These are phyloP conservation scores for Magallana gigas DNA, from an alignment of 1,140 invertebrate genomes.

Conservation along the genomic window DNA sequence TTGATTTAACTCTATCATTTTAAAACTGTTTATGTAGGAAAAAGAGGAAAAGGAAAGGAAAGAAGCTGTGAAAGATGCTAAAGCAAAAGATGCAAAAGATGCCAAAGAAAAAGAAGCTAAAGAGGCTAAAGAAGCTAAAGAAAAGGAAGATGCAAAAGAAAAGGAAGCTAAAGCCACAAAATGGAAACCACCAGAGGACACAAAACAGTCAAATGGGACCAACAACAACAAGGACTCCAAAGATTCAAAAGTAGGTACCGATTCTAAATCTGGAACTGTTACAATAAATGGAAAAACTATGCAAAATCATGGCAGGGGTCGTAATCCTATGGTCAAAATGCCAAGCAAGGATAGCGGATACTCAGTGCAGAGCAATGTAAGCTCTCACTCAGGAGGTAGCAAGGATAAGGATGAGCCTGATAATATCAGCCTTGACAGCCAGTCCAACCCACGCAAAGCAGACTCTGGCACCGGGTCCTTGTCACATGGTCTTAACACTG, in stretches of 20 bases:
- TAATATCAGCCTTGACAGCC: conserved; percentile 58
- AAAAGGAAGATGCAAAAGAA: conserved; percentile 59
- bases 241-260: conserved; percentile 44
- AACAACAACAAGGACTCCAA: conserved; percentile 47
- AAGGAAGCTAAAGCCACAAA: conserved; percentile 39
- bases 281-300: conserved; percentile 48
- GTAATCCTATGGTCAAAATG: conserved; percentile 69
- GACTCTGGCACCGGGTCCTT: conserved; percentile 57
- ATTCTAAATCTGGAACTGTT: conserved; percentile 48
- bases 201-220: conserved; percentile 38
- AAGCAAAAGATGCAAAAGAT: conserved; percentile 53
- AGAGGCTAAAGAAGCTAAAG: conserved; percentile 61
- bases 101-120: conserved; percentile 53
- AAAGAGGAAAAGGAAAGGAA: conserved; percentile 64
- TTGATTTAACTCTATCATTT: background rate
- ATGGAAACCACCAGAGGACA: conserved; percentile 48
- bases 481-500: conserved; percentile 48
- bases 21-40: conserved; percentile 57
- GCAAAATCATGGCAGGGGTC: conserved; percentile 57
- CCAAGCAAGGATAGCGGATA: conserved; percentile 71
- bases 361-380: conserved; percentile 64
- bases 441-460: conserved; percentile 53
- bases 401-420: conserved; percentile 63
- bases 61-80: conserved; percentile 63
- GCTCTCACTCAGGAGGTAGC: conserved; percentile 60